Conservation (phyloP, 2,113 vertebrate species). For the Agelaius phoeniceus region DNA sequence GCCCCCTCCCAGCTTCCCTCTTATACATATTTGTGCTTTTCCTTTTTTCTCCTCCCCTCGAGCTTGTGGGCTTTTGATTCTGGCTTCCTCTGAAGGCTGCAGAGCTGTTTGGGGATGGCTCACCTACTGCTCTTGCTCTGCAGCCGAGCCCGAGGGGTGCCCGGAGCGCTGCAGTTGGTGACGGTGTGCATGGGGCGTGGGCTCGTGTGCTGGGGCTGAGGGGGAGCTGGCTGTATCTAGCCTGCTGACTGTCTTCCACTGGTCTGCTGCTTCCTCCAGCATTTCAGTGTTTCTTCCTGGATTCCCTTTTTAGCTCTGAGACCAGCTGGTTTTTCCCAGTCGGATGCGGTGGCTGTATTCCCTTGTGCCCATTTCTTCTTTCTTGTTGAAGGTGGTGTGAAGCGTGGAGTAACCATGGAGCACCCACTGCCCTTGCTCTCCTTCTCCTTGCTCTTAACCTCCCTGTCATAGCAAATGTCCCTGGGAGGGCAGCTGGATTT, state of each 20-base stretch:
- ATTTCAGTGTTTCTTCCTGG: neutral
- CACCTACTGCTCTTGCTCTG: neutral
- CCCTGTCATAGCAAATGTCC: neutral
- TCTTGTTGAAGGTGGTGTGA: neutral
- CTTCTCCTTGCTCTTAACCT: neutral
- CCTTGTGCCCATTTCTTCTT: neutral
- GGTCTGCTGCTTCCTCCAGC: neutral
- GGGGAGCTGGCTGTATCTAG: neutral
- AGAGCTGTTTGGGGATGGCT: neutral
- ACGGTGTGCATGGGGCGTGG: neutral
- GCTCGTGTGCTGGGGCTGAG: neutral
- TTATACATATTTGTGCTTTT: neutral
- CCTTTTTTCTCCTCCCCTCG: neutral
- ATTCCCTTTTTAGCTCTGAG: neutral
- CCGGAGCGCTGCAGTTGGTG: fast-evolving
- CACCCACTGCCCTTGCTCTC: neutral
- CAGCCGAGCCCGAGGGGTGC: neutral
- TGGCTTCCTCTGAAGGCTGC: neutral
- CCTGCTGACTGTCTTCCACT: neutral
- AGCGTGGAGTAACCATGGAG: neutral
- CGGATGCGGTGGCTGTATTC: neutral
- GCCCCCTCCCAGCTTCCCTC: constrained; percentile 24
- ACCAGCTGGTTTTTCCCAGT: neutral
- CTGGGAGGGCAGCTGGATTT: neutral
- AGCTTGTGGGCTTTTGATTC: neutral